These are phyloP conservation scores for Abrostola triplasia DNA, from an alignment of 2,888 invertebrate species.

Conservation along the genomic window DNA sequence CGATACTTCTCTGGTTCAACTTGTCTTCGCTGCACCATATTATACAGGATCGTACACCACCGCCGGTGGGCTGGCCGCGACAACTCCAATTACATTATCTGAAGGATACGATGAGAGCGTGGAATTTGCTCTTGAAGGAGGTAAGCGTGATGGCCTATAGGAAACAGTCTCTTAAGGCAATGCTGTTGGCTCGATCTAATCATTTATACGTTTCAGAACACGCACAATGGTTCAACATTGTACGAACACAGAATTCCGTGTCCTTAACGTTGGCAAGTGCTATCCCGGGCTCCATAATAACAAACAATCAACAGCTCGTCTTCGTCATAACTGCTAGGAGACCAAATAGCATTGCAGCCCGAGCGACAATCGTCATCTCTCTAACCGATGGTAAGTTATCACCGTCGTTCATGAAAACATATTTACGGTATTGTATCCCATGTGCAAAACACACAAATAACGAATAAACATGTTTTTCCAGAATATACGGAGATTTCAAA, in stretches of 20 bases:
- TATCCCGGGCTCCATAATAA: constrained; percentile 53
- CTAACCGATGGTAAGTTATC: constrained; percentile 23
- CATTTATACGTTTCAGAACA: constrained; percentile 50
- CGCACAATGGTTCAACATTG: constrained; percentile 56
- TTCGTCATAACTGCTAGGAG: constrained; percentile 54
- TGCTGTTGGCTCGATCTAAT: neutral
- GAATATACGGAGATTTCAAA: constrained; percentile 4
- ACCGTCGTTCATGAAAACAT: neutral
- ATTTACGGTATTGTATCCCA: neutral
- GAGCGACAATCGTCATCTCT: constrained; percentile 54
- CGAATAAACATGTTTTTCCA: constrained; percentile 8
- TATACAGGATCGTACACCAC: constrained; percentile 41
- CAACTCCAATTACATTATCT: constrained; percentile 25
- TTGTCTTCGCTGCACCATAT: constrained; percentile 35
- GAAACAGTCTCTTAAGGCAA: too few species aligned
- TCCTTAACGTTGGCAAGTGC: constrained; percentile 29
- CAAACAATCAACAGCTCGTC: constrained; percentile 57
- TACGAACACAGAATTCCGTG: constrained; percentile 31
- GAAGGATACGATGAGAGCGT: constrained; percentile 57
- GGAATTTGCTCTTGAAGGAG: constrained; percentile 59
- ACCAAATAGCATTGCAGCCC: constrained; percentile 35
- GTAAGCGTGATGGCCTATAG: constrained; percentile 35
- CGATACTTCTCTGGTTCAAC: neutral
- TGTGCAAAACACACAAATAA: neutral
- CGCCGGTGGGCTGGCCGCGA: constrained; percentile 28